phyloP scores from a whole-genome alignment of 53 echinoderm and acorn worm species.

The Stichopus horrens region DNA sequence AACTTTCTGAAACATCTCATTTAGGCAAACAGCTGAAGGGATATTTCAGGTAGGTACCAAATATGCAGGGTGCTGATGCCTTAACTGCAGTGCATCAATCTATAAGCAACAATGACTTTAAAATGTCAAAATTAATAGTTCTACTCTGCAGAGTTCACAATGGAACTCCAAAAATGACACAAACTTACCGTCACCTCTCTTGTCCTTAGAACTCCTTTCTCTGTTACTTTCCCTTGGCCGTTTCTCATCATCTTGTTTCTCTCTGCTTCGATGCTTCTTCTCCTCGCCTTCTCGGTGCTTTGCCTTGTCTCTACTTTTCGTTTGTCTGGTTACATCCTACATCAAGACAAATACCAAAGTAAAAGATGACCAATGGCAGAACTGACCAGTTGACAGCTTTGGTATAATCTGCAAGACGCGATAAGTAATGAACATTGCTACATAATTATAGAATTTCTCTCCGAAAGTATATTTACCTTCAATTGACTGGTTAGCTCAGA shows the following conservation, averaged over 20 bases:
- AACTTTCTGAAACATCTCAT: no score
- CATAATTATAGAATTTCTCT: not conserved
- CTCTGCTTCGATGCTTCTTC: slow-evolving; percentile 16
- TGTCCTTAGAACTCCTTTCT: not conserved
- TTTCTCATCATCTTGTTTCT: slow-evolving; percentile 11
- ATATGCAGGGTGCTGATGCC: no score
- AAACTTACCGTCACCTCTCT: slow-evolving; percentile 3
- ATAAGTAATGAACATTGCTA: not conserved
- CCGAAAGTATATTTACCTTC: slow-evolving; percentile 37
- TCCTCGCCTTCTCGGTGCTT: slow-evolving; percentile 36
- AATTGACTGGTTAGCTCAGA: slow-evolving; percentile 61
- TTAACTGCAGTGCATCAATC: no score
- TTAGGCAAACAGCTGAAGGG: no score
- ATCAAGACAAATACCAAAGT: not conserved
- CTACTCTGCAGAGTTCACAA: not conserved
- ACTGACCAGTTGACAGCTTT: not conserved
- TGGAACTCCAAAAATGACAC: not conserved
- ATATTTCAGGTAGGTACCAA: no score
- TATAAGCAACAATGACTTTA: not conserved
- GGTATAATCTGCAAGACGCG: not conserved
- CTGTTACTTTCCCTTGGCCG: not conserved
- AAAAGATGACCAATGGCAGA: not conserved
- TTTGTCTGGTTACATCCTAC: not conserved
- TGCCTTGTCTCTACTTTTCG: not conserved
- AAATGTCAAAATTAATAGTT: not conserved